A percentile compares a stretch with the other conserved stretches of the same genome.
These are phyloP conservation scores for Macrotis lagotis DNA, from an alignment of 2,113 vertebrate genomes.

Conservation along the genomic window DNA sequence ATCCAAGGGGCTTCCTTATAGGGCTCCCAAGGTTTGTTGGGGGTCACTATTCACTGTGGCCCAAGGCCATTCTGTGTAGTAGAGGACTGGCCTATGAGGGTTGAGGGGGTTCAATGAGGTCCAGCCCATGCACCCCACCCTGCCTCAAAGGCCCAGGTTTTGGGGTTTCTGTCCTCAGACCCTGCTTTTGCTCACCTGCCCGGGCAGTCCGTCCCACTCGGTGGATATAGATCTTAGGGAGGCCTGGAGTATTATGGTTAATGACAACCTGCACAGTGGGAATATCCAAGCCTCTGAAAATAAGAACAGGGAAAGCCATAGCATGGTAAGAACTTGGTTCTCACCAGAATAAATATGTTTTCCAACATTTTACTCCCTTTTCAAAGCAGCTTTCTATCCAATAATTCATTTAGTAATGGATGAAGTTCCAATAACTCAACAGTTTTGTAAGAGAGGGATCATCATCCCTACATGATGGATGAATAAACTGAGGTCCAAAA, in stretches of 20 bases:
- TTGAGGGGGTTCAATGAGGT: neutral
- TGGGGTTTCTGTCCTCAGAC: neutral
- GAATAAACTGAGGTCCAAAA: neutral
- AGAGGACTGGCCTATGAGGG: neutral
- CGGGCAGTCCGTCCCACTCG: conserved; percentile 94
- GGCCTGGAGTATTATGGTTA: conserved; percentile 96
- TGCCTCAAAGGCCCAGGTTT: too few species aligned
- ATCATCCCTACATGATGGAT: neutral
- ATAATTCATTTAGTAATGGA: neutral
- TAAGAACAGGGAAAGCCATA: accelerated
- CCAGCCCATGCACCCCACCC: neutral
- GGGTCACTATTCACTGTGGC: neutral
- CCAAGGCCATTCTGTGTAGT: neutral
- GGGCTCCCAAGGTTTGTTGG: neutral
- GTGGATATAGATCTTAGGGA: conserved; percentile 97
- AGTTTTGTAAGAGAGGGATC: neutral
- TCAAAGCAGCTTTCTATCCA: neutral
- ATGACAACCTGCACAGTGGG: conserved; percentile 95
- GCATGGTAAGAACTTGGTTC: accelerated
- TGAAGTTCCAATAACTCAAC: neutral
- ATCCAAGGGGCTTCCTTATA: neutral
- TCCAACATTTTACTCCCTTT: neutral
- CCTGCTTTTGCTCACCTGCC: conserved; percentile 85
- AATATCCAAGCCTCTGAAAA: conserved; percentile 93
- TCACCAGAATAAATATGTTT: neutral